phyloP scores from a whole-genome alignment of 2,888 invertebrate genomes.

The Muschampia plurimacula region DNA sequence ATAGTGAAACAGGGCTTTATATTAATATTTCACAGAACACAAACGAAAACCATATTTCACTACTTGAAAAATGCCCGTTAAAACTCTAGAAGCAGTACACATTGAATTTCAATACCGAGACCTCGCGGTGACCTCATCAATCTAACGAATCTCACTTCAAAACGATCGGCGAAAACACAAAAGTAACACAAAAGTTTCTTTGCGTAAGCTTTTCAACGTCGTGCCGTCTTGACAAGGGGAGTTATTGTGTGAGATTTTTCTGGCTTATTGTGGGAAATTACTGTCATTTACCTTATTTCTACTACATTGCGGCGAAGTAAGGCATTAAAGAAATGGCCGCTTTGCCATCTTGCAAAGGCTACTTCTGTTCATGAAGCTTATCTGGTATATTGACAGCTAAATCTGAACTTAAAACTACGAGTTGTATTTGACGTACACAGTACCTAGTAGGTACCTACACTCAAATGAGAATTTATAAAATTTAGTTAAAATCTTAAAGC shows the following conservation, averaged over 20 bases:
- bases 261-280: slow-evolving; percentile 67
- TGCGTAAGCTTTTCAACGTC: slow-evolving; percentile 38
- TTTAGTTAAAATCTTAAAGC: too few species aligned
- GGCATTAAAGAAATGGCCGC: slow-evolving; percentile 40
- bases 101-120: slow-evolving; percentile 44
- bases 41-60: not conserved
- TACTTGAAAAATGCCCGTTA: slow-evolving; percentile 11
- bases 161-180: slow-evolving; percentile 30
- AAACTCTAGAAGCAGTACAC: slow-evolving; percentile 22
- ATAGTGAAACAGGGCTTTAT: too few species aligned
- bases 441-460: too few species aligned
- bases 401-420: not conserved
- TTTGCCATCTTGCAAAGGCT: slow-evolving; percentile 27
- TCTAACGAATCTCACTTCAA: slow-evolving; percentile 34
- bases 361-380: slow-evolving; percentile 12
- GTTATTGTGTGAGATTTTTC: slow-evolving; percentile 68
- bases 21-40: not conserved
- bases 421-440: not conserved
- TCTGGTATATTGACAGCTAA: not conserved
- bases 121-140: slow-evolving; percentile 37
- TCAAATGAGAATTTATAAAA: too few species aligned
- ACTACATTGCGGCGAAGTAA: slow-evolving; percentile 49
- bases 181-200: slow-evolving; percentile 29
- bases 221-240: slow-evolving; percentile 47
- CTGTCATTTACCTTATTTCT: slow-evolving; percentile 62